Evolutionary conservation across 2,113 vertebrate species (phyloP).

Genomic region (Thalassarche chlororhynchos): DNA sequence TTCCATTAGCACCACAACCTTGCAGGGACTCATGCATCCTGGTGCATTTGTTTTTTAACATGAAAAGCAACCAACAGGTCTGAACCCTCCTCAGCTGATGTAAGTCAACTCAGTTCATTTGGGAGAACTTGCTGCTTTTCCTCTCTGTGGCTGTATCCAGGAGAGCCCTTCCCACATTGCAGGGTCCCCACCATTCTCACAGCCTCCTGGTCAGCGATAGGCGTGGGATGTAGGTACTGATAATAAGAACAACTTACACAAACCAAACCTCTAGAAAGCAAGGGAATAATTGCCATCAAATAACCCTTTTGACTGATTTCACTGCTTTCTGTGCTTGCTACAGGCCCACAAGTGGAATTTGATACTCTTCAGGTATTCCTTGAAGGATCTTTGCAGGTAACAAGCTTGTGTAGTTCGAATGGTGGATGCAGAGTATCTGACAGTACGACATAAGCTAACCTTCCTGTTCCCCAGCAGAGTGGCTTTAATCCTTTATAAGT

Average conservation of each 20-base stretch:
- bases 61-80: background rate
- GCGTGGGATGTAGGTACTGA: background rate
- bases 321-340: background rate
- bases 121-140: background rate
- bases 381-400: background rate
- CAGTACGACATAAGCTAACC: background rate
- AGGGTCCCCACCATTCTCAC: background rate
- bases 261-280: background rate
- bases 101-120: background rate
- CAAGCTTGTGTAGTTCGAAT: background rate
- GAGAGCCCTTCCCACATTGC: background rate
- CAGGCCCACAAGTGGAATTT: background rate
- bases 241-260: background rate
- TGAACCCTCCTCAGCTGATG: background rate
- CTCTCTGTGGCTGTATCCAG: background rate
- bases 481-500: background rate
- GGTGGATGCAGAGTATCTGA: background rate
- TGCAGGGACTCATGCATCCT: background rate
- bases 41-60: background rate
- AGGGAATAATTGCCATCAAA: background rate
- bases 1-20: background rate
- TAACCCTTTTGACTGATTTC: background rate
- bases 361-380: background rate
- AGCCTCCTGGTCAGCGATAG: fast-evolving
- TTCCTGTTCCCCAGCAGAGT: background rate